A percentile compares a stretch with the other conserved stretches of the same genome.
phyloP scores from a whole-genome alignment of 2,113 vertebrate genomes.

The Camelus dromedarius region DNA sequence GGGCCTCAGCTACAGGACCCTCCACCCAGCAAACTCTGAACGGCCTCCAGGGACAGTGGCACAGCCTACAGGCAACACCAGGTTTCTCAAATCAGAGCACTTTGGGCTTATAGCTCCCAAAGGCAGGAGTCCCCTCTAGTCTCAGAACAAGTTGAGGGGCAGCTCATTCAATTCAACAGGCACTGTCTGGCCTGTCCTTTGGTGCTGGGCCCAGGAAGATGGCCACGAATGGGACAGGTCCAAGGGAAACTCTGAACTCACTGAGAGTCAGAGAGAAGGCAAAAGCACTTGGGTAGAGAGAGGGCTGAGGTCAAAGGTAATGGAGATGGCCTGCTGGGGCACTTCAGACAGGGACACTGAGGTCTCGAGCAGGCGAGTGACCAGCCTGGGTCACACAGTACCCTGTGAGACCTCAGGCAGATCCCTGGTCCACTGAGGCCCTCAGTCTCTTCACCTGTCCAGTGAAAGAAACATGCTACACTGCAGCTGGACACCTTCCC shows the following conservation, averaged over 20 bases:
- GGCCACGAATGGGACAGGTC: accelerated
- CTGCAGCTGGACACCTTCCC: accelerated
- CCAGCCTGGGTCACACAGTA: accelerated
- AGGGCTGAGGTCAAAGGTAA: background rate
- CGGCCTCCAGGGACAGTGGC: background rate
- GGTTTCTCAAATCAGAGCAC: accelerated
- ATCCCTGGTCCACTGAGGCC: background rate
- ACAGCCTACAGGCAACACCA: accelerated
- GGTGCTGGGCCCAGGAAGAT: background rate
- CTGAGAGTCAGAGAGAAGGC: background rate
- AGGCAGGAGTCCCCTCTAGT: too few relatives aligned
- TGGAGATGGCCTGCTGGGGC: accelerated
- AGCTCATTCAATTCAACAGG: background rate
- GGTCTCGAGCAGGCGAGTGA: background rate
- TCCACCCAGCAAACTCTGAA: background rate
- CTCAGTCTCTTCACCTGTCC: background rate
- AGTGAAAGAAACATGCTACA: accelerated
- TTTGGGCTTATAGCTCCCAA: accelerated
- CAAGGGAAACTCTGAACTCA: accelerated
- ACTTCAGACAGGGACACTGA: accelerated
- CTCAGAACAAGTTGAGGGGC: background rate
- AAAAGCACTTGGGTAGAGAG: accelerated
- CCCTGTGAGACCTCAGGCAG: accelerated
- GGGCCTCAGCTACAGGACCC: background rate
- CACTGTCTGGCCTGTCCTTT: background rate